Conservation (phyloP, 2,113 vertebrate genomes). For the Rhineura floridana region DNA sequence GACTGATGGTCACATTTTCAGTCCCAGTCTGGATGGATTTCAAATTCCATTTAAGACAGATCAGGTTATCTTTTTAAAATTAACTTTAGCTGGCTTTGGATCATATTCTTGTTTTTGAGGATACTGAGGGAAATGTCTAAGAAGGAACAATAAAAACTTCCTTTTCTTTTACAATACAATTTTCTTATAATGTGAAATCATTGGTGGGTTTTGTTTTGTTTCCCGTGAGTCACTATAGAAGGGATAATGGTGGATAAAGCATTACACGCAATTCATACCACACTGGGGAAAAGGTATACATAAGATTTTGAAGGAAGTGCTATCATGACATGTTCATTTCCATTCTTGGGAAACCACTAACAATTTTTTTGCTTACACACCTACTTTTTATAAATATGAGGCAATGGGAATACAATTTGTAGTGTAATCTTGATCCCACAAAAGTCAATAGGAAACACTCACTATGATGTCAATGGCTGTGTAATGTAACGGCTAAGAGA, state of each 20-base stretch:
- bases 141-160: background rate
- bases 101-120: background rate
- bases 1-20: background rate
- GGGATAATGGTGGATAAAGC: background rate
- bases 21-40: background rate
- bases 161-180: background rate
- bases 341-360: background rate
- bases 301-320: background rate
- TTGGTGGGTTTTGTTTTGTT: background rate
- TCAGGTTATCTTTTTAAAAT: background rate
- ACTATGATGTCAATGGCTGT: background rate
- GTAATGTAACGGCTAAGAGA: background rate
- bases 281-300: background rate
- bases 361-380: background rate
- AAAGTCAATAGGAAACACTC: too few species aligned
- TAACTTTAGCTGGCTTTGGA: background rate
- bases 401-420: background rate
- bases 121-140: background rate
- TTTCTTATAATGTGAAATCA: background rate
- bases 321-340: background rate
- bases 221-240: conserved; percentile 10
- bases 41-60: background rate
- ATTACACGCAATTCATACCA: background rate
- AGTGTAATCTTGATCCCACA: background rate
- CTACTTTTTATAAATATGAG: conserved; percentile 9